Conservation (phyloP, 35 echinoderm and acorn worm genomes). For the Apostichopus parvimensis region DNA sequence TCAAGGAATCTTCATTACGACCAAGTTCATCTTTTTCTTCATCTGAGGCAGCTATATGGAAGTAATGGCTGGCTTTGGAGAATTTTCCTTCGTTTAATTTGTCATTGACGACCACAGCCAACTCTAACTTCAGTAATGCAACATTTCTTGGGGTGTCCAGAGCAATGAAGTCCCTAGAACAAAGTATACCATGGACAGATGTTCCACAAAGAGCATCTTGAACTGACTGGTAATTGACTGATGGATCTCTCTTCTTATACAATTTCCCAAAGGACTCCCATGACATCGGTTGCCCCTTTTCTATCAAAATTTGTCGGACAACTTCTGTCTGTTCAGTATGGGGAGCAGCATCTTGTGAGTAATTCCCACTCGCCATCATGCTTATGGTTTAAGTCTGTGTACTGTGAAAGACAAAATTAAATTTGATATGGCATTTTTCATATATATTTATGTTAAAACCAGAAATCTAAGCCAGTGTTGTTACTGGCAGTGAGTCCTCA, state of each 20-base stretch:
- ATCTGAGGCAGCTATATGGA: background rate
- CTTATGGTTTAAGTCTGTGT: too few species aligned
- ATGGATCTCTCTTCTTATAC: background rate
- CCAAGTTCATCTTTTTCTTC: slow-evolving; percentile 36
- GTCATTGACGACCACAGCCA: slow-evolving; percentile 12
- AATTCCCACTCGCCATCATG: background rate
- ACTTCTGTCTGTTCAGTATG: background rate
- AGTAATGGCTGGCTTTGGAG: slow-evolving; percentile 1
- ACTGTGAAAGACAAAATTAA: too few species aligned
- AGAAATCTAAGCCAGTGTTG: too few species aligned
- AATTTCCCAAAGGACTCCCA: slow-evolving; percentile 11
- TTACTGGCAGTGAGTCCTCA: too few species aligned
- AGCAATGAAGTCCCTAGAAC: slow-evolving; percentile 28
- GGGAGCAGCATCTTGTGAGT: background rate
- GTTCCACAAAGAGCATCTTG: slow-evolving; percentile 16
- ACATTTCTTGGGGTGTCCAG: slow-evolving; percentile 34
- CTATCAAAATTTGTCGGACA: background rate
- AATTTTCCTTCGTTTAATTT: background rate
- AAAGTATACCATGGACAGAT: background rate
- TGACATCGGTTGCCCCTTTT: slow-evolving; percentile 12
- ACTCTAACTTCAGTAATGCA: slow-evolving; percentile 27
- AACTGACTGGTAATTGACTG: background rate
- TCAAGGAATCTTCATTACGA: background rate
- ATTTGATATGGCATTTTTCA: too few species aligned
- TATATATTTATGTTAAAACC: too few species aligned